phyloP scores from a whole-genome alignment of 2,888 invertebrate genomes.

The Rotaria magnacalcarata region DNA sequence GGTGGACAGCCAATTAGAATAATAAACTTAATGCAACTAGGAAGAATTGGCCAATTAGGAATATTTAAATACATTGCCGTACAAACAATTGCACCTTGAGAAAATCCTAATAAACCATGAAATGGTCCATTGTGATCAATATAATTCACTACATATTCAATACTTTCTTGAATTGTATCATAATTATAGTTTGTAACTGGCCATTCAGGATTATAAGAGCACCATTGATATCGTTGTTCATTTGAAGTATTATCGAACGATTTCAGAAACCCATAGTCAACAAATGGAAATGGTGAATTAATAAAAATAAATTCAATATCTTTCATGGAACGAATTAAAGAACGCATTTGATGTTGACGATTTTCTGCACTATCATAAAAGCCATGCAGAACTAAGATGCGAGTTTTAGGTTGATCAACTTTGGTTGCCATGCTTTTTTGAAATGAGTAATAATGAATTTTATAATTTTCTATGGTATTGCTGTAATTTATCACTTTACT shows the following conservation, averaged over 20 bases:
- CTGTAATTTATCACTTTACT: not conserved
- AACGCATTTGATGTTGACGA: not conserved
- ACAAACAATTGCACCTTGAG: constrained; percentile 30
- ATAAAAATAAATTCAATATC: constrained; percentile 15
- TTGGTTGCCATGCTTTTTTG: not conserved
- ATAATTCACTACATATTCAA: not conserved
- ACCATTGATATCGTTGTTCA: not conserved
- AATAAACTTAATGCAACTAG: not conserved
- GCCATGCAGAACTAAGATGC: not conserved
- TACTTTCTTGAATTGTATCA: not conserved
- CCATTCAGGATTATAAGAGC: not conserved
- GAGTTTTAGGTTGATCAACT: not conserved
- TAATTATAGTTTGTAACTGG: not conserved
- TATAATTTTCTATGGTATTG: no score
- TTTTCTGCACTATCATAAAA: not conserved
- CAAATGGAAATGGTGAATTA: not conserved
- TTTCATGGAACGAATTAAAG: not conserved
- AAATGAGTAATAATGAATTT: no score
- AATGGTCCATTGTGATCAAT: not conserved
- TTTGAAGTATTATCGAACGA: not conserved
- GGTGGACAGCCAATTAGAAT: not conserved
- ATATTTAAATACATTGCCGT: not conserved
- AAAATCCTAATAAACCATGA: constrained; percentile 10
- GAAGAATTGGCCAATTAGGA: not conserved
- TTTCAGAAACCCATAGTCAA: not conserved